Evolutionary conservation across 2,888 invertebrate genomes (phyloP).

Genomic region (Drosophila neonasuta): DNA sequence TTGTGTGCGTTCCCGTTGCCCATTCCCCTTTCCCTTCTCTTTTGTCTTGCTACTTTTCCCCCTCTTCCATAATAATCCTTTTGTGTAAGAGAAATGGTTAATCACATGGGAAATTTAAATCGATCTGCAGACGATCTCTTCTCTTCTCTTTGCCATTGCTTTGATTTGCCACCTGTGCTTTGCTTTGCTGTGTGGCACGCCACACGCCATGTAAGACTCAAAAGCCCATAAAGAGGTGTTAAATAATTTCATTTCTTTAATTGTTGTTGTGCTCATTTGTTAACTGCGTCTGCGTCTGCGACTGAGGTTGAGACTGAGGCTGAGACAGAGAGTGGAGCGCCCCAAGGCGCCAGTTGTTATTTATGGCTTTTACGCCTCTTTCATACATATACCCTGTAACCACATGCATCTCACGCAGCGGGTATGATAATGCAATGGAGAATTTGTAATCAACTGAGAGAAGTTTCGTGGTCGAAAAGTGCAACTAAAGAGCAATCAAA

Average conservation of each 20-base stretch:
- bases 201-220: not conserved
- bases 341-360: conserved; percentile 32
- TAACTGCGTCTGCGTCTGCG: not conserved
- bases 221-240: conserved; percentile 49
- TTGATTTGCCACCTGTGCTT: conserved; percentile 18
- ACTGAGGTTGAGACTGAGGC: not conserved
- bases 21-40: not conserved
- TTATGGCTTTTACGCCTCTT: conserved; percentile 35
- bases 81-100: conserved; percentile 11
- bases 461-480: not conserved
- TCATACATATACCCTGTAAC: conserved; percentile 30
- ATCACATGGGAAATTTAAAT: not conserved
- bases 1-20: conserved; percentile 13
- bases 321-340: not conserved
- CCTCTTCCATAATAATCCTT: conserved; percentile 4
- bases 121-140: not conserved
- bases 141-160: not conserved
- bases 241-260: conserved; percentile 52
- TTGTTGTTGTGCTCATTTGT: conserved; percentile 30
- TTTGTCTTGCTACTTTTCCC: not conserved
- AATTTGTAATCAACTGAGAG: not conserved
- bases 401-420: not conserved
- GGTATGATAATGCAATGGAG: not conserved
- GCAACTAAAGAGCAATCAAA: not conserved
- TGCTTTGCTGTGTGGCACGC: conserved; percentile 35